Conservation (phyloP, 2,888 invertebrate species). For the Clunio marinus region DNA sequence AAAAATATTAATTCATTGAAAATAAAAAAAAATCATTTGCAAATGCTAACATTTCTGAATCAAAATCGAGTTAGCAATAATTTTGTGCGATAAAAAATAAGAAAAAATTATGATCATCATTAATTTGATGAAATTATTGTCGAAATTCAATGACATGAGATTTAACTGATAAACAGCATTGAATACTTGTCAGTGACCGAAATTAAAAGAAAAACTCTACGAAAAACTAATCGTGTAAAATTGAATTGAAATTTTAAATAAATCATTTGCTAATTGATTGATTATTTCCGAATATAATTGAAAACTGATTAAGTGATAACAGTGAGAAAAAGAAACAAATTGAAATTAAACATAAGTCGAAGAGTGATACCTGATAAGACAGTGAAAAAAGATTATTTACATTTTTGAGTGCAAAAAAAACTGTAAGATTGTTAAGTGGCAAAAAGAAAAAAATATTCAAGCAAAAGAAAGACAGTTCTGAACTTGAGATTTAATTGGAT, state of each 20-base stretch:
- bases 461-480: background rate
- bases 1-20: slow-evolving; percentile 8
- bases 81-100: background rate
- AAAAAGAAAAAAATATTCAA: background rate
- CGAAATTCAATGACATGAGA: background rate
- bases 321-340: slow-evolving; percentile 5
- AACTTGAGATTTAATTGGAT: slow-evolving; percentile 14
- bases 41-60: slow-evolving; percentile 1
- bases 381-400: background rate
- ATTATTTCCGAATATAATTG: background rate
- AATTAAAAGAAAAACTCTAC: background rate
- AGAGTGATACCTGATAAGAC: slow-evolving; percentile 17
- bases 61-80: background rate
- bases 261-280: background rate
- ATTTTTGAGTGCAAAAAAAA: slow-evolving; percentile 1
- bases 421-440: background rate
- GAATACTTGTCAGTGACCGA: background rate
- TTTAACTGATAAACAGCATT: background rate
- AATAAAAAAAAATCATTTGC: background rate
- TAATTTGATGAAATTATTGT: background rate
- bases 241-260: background rate
- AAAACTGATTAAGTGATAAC: slow-evolving; percentile 6
- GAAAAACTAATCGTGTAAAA: background rate
- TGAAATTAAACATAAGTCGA: background rate
- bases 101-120: background rate